A percentile compares a stretch with the other conserved stretches of the same genome.
Evolutionary conservation across 2,797 vertebrate species (phyloP).

Genomic region (Eremophila alpestris): DNA sequence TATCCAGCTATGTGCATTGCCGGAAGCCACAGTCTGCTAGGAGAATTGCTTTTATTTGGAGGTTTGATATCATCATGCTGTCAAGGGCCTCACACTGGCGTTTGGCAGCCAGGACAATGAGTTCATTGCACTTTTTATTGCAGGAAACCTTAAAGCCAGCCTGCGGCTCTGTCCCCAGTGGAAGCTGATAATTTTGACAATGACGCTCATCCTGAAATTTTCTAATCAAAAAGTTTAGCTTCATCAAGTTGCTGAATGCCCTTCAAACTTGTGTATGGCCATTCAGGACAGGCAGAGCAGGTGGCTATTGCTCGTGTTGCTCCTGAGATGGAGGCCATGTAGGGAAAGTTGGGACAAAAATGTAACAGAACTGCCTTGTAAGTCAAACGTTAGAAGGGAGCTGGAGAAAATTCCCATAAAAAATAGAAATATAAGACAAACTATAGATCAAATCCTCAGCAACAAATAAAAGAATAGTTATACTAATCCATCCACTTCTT

Average conservation of each 20-base stretch:
- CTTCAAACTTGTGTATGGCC: conserved; percentile 14
- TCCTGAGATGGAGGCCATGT: not conserved
- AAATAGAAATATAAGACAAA: not conserved
- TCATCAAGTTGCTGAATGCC: not conserved
- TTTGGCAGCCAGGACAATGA: conserved; percentile 51
- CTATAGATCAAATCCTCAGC: not conserved
- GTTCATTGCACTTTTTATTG: conserved; percentile 41
- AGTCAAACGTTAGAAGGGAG: not conserved
- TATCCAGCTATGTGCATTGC: conserved; percentile 67
- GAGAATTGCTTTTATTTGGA: conserved; percentile 73
- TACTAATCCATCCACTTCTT: not conserved
- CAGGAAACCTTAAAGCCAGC: conserved; percentile 22
- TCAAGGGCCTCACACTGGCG: conserved; percentile 24
- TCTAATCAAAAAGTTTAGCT: conserved; percentile 39
- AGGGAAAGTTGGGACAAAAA: not conserved
- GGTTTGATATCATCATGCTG: conserved; percentile 56
- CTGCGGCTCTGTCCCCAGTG: not conserved
- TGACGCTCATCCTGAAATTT: conserved; percentile 24
- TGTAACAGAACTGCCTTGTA: not conserved
- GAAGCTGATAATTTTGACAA: conserved; percentile 41
- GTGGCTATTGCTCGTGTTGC: not conserved
- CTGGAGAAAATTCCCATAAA: not conserved
- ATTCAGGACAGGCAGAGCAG: not conserved
- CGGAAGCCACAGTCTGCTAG: conserved; percentile 55
- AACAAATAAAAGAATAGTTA: not conserved